These are phyloP conservation scores for Pollenia griseotomentosa DNA, from an alignment of 2,888 invertebrate genomes.

Conservation along the genomic window DNA sequence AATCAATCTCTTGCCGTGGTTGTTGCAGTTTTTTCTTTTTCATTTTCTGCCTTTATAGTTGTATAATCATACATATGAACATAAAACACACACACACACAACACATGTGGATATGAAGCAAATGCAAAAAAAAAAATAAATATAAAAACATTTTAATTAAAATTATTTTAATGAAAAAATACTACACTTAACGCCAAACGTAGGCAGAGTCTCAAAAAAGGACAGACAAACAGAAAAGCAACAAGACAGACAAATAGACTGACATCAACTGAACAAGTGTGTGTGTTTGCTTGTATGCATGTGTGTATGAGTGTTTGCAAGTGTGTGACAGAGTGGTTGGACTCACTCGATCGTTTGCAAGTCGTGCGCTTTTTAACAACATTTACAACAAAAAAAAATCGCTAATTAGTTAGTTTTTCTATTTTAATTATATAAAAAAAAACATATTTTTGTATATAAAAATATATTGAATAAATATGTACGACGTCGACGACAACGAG, in stretches of 20 bases:
- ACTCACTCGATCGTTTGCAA: constrained; percentile 67
- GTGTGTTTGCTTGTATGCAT: constrained; percentile 7
- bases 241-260: constrained; percentile 27
- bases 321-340: constrained; percentile 49
- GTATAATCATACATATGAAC: constrained; percentile 26
- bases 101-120: constrained; percentile 32
- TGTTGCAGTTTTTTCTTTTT: constrained; percentile 54
- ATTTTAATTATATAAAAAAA: constrained; percentile 75
- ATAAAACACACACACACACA: neutral
- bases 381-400: constrained; percentile 68
- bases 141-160: constrained; percentile 73
- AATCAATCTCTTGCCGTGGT: constrained; percentile 69
- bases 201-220: constrained; percentile 54
- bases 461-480: constrained; percentile 40
- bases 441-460: constrained; percentile 49
- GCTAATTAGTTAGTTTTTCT: constrained; percentile 77
- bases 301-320: neutral
- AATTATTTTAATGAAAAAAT: constrained; percentile 74
- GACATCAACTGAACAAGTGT: constrained; percentile 49
- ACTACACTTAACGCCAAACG: constrained; percentile 73
- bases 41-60: constrained; percentile 52
- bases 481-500: constrained; percentile 1
- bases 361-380: constrained; percentile 72
- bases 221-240: constrained; percentile 29
- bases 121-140: constrained; percentile 57